phyloP scores from a whole-genome alignment of 2,113 vertebrate genomes.

The Lasiurus cinereus region DNA sequence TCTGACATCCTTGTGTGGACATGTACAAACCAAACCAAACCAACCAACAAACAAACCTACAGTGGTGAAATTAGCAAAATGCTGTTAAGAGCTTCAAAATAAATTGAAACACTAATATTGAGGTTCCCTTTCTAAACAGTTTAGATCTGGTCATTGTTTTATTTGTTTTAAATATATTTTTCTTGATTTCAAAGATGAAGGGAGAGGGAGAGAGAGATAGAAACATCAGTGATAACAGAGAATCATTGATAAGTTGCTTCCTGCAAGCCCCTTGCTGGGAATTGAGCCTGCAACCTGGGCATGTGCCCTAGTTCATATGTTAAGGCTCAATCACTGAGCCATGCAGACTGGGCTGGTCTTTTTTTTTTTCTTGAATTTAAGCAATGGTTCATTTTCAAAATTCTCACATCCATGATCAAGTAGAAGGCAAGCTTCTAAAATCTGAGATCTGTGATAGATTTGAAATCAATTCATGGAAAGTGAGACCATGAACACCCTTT shows the following conservation, averaged over 20 bases:
- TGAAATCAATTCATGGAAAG: conserved; percentile 14
- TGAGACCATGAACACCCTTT: background rate
- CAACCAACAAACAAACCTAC: background rate
- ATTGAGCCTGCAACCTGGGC: too few relatives aligned
- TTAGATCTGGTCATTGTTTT: background rate
- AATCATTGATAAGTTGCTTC: too few relatives aligned
- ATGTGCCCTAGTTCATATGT: too few relatives aligned
- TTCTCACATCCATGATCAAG: background rate
- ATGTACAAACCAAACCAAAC: background rate
- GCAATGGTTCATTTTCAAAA: conserved; percentile 1
- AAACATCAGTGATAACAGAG: too few relatives aligned
- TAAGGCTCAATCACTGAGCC: too few relatives aligned
- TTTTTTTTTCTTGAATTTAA: conserved; percentile 30
- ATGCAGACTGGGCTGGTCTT: too few relatives aligned
- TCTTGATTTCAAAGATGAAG: too few relatives aligned
- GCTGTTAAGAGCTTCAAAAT: background rate
- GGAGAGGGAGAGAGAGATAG: too few relatives aligned
- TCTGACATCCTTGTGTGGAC: background rate
- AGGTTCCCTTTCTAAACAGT: background rate
- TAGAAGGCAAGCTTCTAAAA: conserved; percentile 27
- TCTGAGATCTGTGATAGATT: conserved; percentile 23
- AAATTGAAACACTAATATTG: background rate
- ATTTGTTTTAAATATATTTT: too few relatives aligned
- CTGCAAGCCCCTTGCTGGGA: too few relatives aligned
- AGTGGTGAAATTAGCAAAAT: background rate